Conservation (phyloP, 2,888 invertebrate species). For the Caenorhabditis zanzibari region DNA sequence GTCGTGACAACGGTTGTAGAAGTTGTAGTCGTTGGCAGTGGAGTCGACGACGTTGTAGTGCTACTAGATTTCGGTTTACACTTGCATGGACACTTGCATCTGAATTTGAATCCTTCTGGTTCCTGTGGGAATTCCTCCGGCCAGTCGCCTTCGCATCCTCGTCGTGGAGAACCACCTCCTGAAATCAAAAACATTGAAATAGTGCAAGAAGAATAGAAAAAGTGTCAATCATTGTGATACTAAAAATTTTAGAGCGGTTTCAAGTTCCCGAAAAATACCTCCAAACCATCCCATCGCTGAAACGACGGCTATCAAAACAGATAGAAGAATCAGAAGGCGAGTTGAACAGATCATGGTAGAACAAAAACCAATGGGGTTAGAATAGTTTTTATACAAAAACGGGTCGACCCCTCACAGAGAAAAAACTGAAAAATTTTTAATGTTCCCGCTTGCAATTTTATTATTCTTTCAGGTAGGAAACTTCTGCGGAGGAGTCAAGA, state of each 20-base stretch:
- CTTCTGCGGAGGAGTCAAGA: constrained; percentile 7
- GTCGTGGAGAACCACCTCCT: neutral
- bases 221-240: too few relatives aligned
- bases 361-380: neutral
- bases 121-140: constrained; percentile 39
- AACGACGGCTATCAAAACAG: neutral
- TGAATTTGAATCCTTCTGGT: constrained; percentile 41
- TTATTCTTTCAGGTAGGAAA: constrained; percentile 17
- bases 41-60: neutral
- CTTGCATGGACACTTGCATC: constrained; percentile 30
- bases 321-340: constrained; percentile 37
- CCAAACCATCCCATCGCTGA: constrained; percentile 40
- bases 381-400: constrained; percentile 32
- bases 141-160: constrained; percentile 32
- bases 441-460: constrained; percentile 29
- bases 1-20: neutral
- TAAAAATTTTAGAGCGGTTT: neutral
- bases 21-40: neutral
- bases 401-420: constrained; percentile 1
- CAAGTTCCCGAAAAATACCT: neutral
- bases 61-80: neutral
- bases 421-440: constrained; percentile 1
- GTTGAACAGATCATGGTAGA: constrained; percentile 26
- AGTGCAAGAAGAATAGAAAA: too few relatives aligned
- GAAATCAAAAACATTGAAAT: neutral